Conservation (phyloP, 2,797 vertebrate genomes). For the Pseudochaenichthys georgianus region DNA sequence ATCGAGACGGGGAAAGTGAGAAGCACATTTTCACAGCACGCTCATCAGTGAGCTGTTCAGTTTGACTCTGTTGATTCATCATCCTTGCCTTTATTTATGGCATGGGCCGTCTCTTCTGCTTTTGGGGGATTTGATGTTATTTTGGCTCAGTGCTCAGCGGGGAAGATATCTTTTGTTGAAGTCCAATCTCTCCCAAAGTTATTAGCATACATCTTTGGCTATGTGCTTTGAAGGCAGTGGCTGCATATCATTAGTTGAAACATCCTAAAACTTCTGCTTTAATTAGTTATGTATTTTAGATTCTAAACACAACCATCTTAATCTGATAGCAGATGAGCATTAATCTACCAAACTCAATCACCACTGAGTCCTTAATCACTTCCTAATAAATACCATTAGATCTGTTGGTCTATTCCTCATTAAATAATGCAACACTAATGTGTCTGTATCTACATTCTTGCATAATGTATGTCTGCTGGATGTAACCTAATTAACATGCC, state of each 20-base stretch:
- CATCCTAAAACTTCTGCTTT: constrained; percentile 9
- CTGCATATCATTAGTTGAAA: constrained; percentile 41
- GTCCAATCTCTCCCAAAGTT: constrained; percentile 44
- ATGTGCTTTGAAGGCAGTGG: constrained; percentile 54
- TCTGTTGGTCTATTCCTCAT: constrained; percentile 17
- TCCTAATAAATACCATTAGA: constrained; percentile 19
- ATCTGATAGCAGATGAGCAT: constrained; percentile 26
- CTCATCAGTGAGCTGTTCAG: constrained; percentile 26
- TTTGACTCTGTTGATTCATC: constrained; percentile 26
- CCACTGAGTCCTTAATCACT: constrained; percentile 1
- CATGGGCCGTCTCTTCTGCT: constrained; percentile 1
- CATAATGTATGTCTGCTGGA: constrained; percentile 32
- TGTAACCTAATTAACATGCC: constrained; percentile 32
- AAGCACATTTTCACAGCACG: constrained; percentile 30
- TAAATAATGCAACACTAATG: constrained; percentile 45
- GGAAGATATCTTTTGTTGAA: constrained; percentile 43
- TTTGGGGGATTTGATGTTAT: constrained; percentile 43
- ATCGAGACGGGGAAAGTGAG: constrained; percentile 19
- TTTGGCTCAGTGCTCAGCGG: constrained; percentile 45
- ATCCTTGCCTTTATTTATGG: constrained; percentile 22
- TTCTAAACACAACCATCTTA: constrained; percentile 27
- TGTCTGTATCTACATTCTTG: constrained; percentile 40
- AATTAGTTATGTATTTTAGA: constrained; percentile 32
- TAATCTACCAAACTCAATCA: constrained; percentile 14
- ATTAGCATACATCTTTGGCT: constrained; percentile 66